Percentiles rank a stretch among this genome's conserved stretches.
phyloP scores from a whole-genome alignment of 2,888 invertebrate genomes.

The Acleris sparsana region DNA sequence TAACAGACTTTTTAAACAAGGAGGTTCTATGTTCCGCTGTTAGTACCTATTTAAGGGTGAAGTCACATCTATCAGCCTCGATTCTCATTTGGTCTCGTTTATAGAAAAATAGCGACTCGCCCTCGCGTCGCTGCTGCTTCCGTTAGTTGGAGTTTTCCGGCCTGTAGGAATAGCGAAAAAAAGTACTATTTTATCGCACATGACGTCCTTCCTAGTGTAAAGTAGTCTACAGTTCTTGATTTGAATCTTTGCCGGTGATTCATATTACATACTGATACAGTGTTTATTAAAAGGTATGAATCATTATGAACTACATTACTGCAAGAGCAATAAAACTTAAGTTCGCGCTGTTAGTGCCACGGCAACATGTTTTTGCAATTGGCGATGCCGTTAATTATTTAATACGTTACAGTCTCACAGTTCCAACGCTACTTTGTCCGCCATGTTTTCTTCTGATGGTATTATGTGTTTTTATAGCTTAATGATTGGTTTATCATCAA shows the following conservation, averaged over 20 bases:
- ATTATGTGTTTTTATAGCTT: neutral
- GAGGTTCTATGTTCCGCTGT: no score
- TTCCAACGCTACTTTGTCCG: conserved; percentile 14
- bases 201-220: neutral
- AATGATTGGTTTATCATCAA: neutral
- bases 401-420: conserved; percentile 12
- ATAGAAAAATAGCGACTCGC: no score
- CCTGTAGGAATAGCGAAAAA: neutral
- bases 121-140: no score
- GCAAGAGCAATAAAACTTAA: conserved; percentile 23
- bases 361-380: conserved; percentile 16
- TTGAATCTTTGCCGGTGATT: conserved; percentile 22
- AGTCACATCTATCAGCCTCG: no score
- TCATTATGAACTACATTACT: conserved; percentile 26
- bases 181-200: conserved; percentile 3
- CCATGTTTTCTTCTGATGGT: neutral
- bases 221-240: conserved; percentile 26
- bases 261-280: conserved; percentile 18
- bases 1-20: no score
- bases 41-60: no score
- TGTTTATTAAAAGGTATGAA: conserved; percentile 20
- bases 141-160: no score
- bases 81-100: no score
- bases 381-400: conserved; percentile 25
- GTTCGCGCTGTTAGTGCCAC: conserved; percentile 11